A percentile compares a stretch with the other conserved stretches of the same genome.
Conservation (phyloP, 2,797 vertebrate species). For the Tarsius wallacei region DNA sequence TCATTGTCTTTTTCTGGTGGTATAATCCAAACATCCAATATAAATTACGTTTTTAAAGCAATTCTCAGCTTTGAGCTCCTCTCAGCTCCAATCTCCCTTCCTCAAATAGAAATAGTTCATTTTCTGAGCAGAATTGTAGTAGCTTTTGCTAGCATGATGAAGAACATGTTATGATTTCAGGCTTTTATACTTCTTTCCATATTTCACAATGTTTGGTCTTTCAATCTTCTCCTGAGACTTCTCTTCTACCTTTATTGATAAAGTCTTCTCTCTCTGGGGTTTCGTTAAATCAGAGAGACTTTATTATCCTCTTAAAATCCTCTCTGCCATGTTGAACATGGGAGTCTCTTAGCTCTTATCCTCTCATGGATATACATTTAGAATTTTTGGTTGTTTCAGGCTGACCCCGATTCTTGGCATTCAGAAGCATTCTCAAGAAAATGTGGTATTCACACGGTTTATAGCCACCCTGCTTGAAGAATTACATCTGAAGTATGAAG, state of each 20-base stretch:
- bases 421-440: constrained; percentile 85
- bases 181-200: constrained; percentile 14
- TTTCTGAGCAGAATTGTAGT: constrained; percentile 50
- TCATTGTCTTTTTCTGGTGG: not conserved
- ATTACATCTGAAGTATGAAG: constrained; percentile 90
- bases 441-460: constrained; percentile 89
- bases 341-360: not conserved
- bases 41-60: constrained; percentile 54
- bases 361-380: not conserved
- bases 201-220: not conserved
- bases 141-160: constrained; percentile 30
- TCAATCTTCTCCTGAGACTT: constrained; percentile 47
- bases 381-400: constrained; percentile 85
- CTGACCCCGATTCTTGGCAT: constrained; percentile 87
- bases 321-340: not conserved
- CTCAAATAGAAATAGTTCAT: constrained; percentile 9
- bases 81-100: not conserved
- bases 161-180: constrained; percentile 12
- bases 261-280: constrained; percentile 31
- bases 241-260: constrained; percentile 30
- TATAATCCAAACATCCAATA: constrained; percentile 35
- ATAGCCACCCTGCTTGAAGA: constrained; percentile 90
- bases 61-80: constrained; percentile 5
- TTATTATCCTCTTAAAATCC: constrained; percentile 5
- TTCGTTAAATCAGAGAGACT: not conserved